Evolutionary conservation across 2,888 invertebrate genomes (phyloP).

Genomic region (Ramazzottius varieornatus): DNA sequence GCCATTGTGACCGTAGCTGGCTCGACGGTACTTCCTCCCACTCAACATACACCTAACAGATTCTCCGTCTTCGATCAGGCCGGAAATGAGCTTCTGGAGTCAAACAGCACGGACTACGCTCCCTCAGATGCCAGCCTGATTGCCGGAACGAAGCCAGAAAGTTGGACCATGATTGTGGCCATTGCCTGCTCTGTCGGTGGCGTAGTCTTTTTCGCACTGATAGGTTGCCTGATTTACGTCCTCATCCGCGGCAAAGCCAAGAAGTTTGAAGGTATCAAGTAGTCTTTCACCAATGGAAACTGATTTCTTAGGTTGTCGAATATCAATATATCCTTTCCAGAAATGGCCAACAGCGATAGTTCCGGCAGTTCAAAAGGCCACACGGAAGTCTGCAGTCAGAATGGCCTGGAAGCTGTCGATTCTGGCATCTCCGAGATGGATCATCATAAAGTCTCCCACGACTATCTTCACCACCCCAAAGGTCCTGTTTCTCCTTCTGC

Average conservation of each 20-base stretch:
- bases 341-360: conserved; percentile 2
- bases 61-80: neutral
- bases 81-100: neutral
- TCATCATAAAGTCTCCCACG: neutral
- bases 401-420: neutral
- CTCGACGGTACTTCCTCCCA: neutral
- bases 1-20: neutral
- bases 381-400: conserved; percentile 4
- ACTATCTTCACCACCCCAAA: neutral
- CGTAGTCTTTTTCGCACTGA: neutral
- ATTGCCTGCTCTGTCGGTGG: neutral
- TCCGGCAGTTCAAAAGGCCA: conserved; percentile 1
- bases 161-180: neutral
- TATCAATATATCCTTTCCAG: neutral
- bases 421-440: neutral
- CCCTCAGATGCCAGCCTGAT: too few relatives aligned
- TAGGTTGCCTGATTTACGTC: conserved; percentile 1
- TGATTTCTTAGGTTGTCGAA: too few relatives aligned
- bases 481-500: neutral
- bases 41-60: neutral
- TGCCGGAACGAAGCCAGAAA: neutral
- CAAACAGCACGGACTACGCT: neutral
- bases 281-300: too few relatives aligned
- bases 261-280: neutral
- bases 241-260: neutral